phyloP scores from a whole-genome alignment of 2,888 invertebrate genomes.

The Nowickia ferox region DNA sequence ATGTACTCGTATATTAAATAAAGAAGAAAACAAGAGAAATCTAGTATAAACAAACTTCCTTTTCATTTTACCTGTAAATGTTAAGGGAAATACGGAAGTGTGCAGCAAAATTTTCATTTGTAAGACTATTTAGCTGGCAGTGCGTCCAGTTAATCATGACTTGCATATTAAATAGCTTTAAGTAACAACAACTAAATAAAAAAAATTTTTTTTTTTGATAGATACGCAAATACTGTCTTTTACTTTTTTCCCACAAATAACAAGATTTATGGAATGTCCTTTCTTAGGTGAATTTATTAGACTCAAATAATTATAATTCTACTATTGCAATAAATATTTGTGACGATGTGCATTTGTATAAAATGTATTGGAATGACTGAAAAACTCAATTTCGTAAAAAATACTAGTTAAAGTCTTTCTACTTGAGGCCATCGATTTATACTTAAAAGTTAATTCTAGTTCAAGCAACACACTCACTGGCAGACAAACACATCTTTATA shows the following conservation, averaged over 20 bases:
- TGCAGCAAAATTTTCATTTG: conserved; percentile 12
- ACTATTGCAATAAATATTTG: too few relatives aligned
- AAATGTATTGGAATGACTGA: too few relatives aligned
- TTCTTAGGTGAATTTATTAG: neutral
- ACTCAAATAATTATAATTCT: neutral
- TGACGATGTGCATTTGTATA: too few relatives aligned
- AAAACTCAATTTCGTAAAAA: too few relatives aligned
- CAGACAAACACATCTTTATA: neutral
- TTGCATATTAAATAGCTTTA: conserved; percentile 53
- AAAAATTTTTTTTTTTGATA: conserved; percentile 4
- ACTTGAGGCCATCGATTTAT: neutral
- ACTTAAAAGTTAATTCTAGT: conserved; percentile 20
- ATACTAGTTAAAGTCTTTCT: too few relatives aligned
- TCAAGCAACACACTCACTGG: neutral
- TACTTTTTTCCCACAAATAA: neutral
- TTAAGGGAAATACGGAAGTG: conserved; percentile 53
- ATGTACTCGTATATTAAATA: neutral
- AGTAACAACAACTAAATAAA: neutral
- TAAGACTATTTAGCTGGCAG: neutral
- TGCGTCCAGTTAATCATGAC: conserved; percentile 38
- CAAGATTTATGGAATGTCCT: conserved; percentile 47
- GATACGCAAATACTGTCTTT: conserved; percentile 36
- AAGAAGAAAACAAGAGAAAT: neutral
- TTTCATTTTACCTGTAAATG: conserved; percentile 51
- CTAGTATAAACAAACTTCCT: conserved; percentile 24